These are phyloP conservation scores for Eupithecia dodoneata DNA, from an alignment of 2,888 invertebrate species.

Conservation along the genomic window DNA sequence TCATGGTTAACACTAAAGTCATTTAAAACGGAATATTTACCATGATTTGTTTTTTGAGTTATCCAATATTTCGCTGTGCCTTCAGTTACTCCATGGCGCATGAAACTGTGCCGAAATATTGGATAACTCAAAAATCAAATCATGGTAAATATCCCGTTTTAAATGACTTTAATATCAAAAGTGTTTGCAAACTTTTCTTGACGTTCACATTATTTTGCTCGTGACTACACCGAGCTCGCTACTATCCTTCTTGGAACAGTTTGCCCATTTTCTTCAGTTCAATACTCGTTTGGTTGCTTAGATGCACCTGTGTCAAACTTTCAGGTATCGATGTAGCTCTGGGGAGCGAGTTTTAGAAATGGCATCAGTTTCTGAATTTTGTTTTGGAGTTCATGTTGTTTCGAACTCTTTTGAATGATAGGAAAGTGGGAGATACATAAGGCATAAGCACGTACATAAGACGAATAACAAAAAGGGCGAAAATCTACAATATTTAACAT, in stretches of 20 bases:
- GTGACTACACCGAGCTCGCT: not conserved
- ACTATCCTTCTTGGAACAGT: conserved; percentile 16
- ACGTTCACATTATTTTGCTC: not conserved
- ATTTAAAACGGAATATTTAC: too few relatives aligned
- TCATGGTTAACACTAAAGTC: too few relatives aligned
- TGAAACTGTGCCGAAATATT: too few relatives aligned
- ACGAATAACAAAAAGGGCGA: not conserved
- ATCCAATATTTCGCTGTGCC: too few relatives aligned
- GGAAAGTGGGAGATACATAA: not conserved
- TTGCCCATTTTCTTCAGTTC: conserved; percentile 23
- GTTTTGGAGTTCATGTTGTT: not conserved
- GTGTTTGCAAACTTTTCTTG: not conserved
- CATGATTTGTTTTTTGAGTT: too few relatives aligned
- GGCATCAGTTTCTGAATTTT: conserved; percentile 16
- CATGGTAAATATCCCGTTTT: too few relatives aligned
- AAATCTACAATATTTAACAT: not conserved
- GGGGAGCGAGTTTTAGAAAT: conserved; percentile 15
- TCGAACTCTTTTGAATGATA: not conserved
- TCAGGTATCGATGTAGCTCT: conserved; percentile 15
- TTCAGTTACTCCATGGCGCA: too few relatives aligned
- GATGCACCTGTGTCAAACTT: conserved; percentile 34
- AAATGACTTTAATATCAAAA: not conserved
- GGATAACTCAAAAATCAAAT: too few relatives aligned
- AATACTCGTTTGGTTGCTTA: conserved; percentile 27
- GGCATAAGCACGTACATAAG: too few relatives aligned